Conservation (phyloP, 2,888 invertebrate genomes). For the Tachina fera region DNA sequence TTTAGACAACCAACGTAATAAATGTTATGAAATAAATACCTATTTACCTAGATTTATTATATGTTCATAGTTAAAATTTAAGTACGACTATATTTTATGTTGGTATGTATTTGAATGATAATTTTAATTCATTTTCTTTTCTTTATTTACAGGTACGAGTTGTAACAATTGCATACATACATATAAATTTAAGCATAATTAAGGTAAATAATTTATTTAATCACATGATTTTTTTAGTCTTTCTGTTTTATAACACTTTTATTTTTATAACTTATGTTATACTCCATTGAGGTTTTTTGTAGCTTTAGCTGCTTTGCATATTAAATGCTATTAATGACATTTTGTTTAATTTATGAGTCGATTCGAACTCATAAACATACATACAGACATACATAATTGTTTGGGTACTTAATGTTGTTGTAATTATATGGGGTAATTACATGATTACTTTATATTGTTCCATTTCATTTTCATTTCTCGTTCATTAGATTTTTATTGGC, state of each 20-base stretch:
- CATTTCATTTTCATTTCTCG: conserved; percentile 29
- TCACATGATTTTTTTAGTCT: neutral
- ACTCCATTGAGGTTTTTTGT: conserved; percentile 14
- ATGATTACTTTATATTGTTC: conserved; percentile 35
- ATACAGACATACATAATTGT: neutral
- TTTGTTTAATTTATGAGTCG: no score
- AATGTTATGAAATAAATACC: conserved; percentile 28
- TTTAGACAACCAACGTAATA: conserved; percentile 37
- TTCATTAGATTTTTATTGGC: conserved; percentile 40
- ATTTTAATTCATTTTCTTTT: conserved; percentile 9
- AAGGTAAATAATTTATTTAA: conserved; percentile 48
- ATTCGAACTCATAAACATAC: no score
- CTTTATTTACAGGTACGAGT: conserved; percentile 54
- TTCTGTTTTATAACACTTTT: neutral
- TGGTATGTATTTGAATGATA: neutral
- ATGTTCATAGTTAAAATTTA: conserved; percentile 2
- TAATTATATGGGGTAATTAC: conserved; percentile 20
- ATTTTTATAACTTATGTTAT: conserved; percentile 1
- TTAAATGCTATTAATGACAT: neutral
- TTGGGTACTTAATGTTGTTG: neutral
- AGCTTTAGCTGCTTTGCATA: conserved; percentile 10
- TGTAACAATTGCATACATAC: neutral
- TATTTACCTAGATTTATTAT: conserved; percentile 52
- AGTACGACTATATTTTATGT: neutral
- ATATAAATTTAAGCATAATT: conserved; percentile 17